These are phyloP conservation scores for Nematopogon swammerdamellus DNA, from an alignment of 2,888 invertebrate genomes.

Conservation along the genomic window DNA sequence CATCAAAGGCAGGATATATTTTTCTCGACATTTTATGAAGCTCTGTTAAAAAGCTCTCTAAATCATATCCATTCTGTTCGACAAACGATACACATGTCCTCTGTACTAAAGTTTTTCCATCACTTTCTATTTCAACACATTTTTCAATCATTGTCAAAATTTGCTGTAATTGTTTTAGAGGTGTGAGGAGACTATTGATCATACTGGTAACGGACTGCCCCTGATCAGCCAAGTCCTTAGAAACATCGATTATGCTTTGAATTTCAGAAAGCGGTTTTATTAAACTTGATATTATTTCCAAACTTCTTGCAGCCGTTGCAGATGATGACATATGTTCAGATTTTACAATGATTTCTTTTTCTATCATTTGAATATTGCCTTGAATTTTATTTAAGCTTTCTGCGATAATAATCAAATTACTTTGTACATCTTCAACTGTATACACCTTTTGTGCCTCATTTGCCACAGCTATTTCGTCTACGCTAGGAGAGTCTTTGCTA, in stretches of 20 bases:
- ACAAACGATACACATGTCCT: slow-evolving; percentile 65
- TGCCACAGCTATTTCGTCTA: slow-evolving; percentile 19
- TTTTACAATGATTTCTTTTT: slow-evolving; percentile 62
- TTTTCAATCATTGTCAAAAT: slow-evolving; percentile 65
- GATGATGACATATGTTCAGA: slow-evolving; percentile 65
- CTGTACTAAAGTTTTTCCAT: slow-evolving; percentile 64
- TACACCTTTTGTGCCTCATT: slow-evolving; percentile 34
- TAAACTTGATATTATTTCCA: slow-evolving; percentile 62
- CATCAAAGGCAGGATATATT: slow-evolving; percentile 35
- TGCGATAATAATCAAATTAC: slow-evolving; percentile 14
- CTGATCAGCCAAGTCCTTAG: slow-evolving; percentile 38
- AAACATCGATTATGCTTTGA: slow-evolving; percentile 55
- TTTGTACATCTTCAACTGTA: slow-evolving; percentile 10
- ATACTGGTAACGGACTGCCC: slow-evolving; percentile 45
- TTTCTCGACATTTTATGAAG: slow-evolving; percentile 42
- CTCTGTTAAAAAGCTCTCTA: slow-evolving; percentile 52
- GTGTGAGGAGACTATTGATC: slow-evolving; percentile 53
- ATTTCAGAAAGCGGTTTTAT: slow-evolving; percentile 62
- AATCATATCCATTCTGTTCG: slow-evolving; percentile 54
- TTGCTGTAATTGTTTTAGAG: slow-evolving; percentile 62
- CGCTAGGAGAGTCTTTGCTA: slow-evolving; percentile 29
- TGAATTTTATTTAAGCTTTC: slow-evolving; percentile 15
- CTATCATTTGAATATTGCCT: slow-evolving; percentile 58
- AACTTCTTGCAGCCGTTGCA: slow-evolving; percentile 62
- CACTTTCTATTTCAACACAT: slow-evolving; percentile 65